Conservation (phyloP, 2,797 vertebrate species). For the Novumbra hubbsi region DNA sequence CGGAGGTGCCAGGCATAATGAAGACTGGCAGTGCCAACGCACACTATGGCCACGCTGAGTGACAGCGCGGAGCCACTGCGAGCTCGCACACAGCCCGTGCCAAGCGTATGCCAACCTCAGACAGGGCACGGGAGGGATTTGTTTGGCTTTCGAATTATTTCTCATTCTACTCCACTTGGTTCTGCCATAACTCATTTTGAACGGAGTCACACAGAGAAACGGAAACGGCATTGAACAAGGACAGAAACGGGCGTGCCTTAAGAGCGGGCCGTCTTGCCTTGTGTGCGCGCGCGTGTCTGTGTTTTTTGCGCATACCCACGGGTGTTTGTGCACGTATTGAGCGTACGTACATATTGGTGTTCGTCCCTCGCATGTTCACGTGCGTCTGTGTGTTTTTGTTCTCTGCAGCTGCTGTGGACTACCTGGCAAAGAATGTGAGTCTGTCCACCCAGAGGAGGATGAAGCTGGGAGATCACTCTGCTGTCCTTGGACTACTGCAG, state of each 20-base stretch:
- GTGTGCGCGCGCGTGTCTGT: background rate
- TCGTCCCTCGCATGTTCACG: slow-evolving; percentile 1
- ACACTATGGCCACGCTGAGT: slow-evolving; percentile 79
- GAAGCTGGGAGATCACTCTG: slow-evolving; percentile 93
- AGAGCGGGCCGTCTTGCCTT: background rate
- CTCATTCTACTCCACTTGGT: slow-evolving; percentile 55
- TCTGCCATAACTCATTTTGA: slow-evolving; percentile 68
- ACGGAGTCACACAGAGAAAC: slow-evolving; percentile 47
- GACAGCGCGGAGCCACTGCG: slow-evolving; percentile 82
- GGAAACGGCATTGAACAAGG: background rate
- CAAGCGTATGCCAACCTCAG: slow-evolving; percentile 65
- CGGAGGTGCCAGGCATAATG: slow-evolving; percentile 98
- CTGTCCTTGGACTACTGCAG: slow-evolving; percentile 83
- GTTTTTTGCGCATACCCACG: background rate
- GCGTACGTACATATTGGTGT: background rate
- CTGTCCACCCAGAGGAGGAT: slow-evolving; percentile 93
- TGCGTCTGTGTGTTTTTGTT: slow-evolving; percentile 66
- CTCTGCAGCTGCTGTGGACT: slow-evolving; percentile 89
- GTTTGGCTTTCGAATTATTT: slow-evolving; percentile 56
- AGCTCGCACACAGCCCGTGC: slow-evolving; percentile 67
- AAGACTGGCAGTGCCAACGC: slow-evolving; percentile 83
- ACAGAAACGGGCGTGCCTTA: background rate
- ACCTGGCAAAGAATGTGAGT: slow-evolving; percentile 96
- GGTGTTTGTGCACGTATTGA: background rate
- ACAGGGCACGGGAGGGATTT: slow-evolving; percentile 55